Evolutionary conservation across 2,113 vertebrate species (phyloP), one percentile per base, ranked within the genome.

Genomic region (Perca flavescens): DNA sequence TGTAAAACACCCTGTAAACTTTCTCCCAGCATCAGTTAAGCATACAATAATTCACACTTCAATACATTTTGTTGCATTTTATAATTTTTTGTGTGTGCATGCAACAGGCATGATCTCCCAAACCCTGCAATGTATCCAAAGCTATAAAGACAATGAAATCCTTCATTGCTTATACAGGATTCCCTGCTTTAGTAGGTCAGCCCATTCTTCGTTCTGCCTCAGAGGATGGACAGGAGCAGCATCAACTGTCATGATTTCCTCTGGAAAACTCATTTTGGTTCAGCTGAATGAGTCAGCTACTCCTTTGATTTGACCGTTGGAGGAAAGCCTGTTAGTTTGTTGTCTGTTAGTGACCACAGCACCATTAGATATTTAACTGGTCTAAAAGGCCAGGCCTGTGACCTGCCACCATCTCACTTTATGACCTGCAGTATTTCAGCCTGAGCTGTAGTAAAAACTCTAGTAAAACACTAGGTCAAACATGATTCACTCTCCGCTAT

Each of bases 401-500:
- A 88, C 89, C 76, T 76, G 71, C 84, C 86, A 88, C 83, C 86
- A 79, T 64, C 75, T 74, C 77, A 52, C 73, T 92, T 91, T 93
- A 90, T 88, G 82, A 83, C 87, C 88, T 86, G 86, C 82, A 79
- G 88, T 91, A 83, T 86, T 84, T 46, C 81, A 84, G 82, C 77
- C 81, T 73, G 50, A 84, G 86, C 56, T 74, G 79, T 79, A 84
- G 81, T 92, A 90, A 92, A 90, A 87, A 67, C 49, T 57, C 68
- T 63, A 84, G 86, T 91, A 90, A 91, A 91, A 83, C 82, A 80
- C 82, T 16, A 71, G 69, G 85, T 92, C 86, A 91, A 91, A 87
- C 81, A 83, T 81, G 81, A 91, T 90, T 82, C 89, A 89, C 67
- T 85, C 79, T 64, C 50, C 6, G 3, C 80, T 79, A 74, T 91